phyloP scores from a whole-genome alignment of 2,113 vertebrate species.

The Anolis carolinensis region DNA sequence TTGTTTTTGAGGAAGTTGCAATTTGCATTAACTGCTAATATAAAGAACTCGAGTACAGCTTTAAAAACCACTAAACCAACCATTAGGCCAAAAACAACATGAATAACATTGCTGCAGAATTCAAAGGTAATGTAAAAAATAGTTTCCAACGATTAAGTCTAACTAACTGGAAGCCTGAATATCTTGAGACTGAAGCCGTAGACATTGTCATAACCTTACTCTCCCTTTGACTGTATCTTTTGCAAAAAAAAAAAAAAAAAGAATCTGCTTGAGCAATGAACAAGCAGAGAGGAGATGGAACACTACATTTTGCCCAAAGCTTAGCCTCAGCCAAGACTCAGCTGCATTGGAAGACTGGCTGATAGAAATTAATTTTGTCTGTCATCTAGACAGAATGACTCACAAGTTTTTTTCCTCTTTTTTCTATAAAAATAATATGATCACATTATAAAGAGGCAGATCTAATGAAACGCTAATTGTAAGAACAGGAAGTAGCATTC shows the following conservation, averaged over 20 bases:
- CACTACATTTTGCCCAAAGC: neutral
- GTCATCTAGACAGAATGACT: neutral
- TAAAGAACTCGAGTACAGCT: too few relatives aligned
- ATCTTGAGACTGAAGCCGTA: too few relatives aligned
- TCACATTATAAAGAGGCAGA: neutral
- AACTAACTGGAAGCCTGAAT: too few relatives aligned
- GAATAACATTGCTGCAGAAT: too few relatives aligned
- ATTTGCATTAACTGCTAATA: too few relatives aligned
- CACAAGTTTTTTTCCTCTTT: neutral
- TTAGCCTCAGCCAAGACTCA: neutral
- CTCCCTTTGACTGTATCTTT: constrained; percentile 1
- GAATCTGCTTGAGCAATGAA: constrained; percentile 16
- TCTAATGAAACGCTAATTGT: neutral
- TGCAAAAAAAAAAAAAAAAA: constrained; percentile 23
- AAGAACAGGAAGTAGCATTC: neutral
- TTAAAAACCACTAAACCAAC: too few relatives aligned
- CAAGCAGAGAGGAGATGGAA: neutral
- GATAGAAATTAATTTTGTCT: neutral
- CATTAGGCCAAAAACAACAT: too few relatives aligned
- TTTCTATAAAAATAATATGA: neutral
- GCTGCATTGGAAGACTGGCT: neutral
- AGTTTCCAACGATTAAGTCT: too few relatives aligned
- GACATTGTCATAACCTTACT: constrained; percentile 4
- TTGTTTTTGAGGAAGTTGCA: too few relatives aligned
- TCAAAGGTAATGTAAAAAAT: too few relatives aligned